Evolutionary conservation across 2,797 vertebrate species (phyloP), one percentile per base, ranked within the genome.

Genomic region (Argyrosomus regius): DNA sequence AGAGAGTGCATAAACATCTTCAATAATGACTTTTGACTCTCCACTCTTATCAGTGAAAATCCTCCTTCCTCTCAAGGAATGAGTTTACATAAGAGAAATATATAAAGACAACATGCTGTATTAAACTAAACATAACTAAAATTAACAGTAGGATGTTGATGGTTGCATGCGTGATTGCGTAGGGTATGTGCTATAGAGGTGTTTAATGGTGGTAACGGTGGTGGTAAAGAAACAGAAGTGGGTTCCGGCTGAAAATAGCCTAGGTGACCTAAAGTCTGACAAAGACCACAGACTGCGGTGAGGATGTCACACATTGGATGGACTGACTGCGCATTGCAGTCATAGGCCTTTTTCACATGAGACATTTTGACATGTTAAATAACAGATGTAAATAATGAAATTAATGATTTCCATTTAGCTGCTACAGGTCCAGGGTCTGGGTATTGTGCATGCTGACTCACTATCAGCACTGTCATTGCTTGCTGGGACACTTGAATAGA

Each of bases 291-390:
- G 8, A 35, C 35, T 35, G 28, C 4, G 28, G 28, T 28, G 28
- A 28, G 26, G 49, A 53, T 3, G 2, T 35, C 14, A 53, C 52
- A 48, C 26, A 57, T 20, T 9, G 7, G 20, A 16, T 45, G 3
- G 1, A 54, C 16, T 4, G 49, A n/a, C 58, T 35, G 35, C 7
- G 2, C 35, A 35, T 35, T 35, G 35, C 35, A 39, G 35, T 59
- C 59, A 61, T 5, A 3, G 28, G 9, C 41, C 22, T 28, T 49
- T 28, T 75, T 60, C 13, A 63, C 61, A 41, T 22, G 45, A 72
- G 66, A 26, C 22, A 20, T 35, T 53, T 68, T 18, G 48, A 60
- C 69, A 53, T 54, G 46, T 69, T 6, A 76, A 74, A 61, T 31
- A 24, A 31, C 24, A 31, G 10, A 13, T 53, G 35, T 49, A 80